Percentiles rank a stretch among this genome's conserved stretches.
Conservation (phyloP, 2,797 vertebrate genomes). For the Lutjanus argentimaculatus region DNA sequence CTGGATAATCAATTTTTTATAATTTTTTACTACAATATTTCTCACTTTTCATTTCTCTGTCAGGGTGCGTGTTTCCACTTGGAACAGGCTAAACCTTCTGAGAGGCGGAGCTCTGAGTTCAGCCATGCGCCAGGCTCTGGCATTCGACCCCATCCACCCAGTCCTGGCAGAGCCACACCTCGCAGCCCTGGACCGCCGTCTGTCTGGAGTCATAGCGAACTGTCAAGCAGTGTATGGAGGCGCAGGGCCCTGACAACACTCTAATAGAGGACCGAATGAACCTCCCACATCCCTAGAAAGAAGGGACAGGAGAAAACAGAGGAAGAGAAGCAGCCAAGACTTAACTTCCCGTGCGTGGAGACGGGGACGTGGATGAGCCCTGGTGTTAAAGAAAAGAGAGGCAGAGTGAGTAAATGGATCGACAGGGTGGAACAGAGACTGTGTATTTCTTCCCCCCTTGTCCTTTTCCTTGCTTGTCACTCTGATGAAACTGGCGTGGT, state of each 20-base stretch:
- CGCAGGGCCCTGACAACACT: slow-evolving; percentile 92
- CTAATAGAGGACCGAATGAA: slow-evolving; percentile 98
- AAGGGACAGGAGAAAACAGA: not conserved
- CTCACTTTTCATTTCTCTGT: not conserved
- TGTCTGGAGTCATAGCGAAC: slow-evolving; percentile 92
- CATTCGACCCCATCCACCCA: slow-evolving; percentile 92
- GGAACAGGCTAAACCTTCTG: slow-evolving; percentile 95
- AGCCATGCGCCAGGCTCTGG: slow-evolving; percentile 91
- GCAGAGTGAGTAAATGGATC: slow-evolving; percentile 13
- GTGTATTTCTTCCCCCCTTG: not conserved
- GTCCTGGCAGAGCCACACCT: slow-evolving; percentile 92
- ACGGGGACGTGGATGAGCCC: slow-evolving; percentile 19
- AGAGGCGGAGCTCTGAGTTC: slow-evolving; percentile 92
- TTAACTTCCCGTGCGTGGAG: slow-evolving; percentile 14
- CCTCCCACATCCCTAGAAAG: slow-evolving; percentile 92
- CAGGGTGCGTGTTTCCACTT: slow-evolving; percentile 97
- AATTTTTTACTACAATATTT: not conserved
- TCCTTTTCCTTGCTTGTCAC: slow-evolving; percentile 2
- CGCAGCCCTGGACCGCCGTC: slow-evolving; percentile 92
- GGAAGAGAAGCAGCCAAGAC: slow-evolving; percentile 14
- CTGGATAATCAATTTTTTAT: not conserved
- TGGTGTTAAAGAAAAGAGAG: slow-evolving; percentile 5
- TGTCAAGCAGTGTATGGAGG: slow-evolving; percentile 95
- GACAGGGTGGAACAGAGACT: slow-evolving; percentile 29
- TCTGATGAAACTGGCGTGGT: slow-evolving; percentile 17